These are phyloP conservation scores for Cololabis saira DNA, from an alignment of 2,113 vertebrate species.

Conservation along the genomic window DNA sequence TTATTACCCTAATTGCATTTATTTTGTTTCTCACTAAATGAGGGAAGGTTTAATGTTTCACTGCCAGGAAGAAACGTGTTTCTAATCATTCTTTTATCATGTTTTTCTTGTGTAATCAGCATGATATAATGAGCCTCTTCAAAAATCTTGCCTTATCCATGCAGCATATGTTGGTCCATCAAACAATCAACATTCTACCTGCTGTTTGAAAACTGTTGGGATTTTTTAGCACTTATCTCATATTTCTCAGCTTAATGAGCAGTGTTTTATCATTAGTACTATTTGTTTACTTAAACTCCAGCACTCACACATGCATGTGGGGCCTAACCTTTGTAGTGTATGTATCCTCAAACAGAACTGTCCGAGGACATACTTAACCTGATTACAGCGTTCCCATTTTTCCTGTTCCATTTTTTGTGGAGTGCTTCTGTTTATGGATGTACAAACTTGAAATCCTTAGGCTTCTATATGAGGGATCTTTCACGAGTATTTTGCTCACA, in stretches of 20 bases:
- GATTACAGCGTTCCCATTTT: too few relatives aligned
- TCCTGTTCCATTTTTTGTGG: too few relatives aligned
- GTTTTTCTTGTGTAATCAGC: slow-evolving; percentile 20
- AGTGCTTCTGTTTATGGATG: too few relatives aligned
- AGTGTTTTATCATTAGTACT: background rate
- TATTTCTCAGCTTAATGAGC: background rate
- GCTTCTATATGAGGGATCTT: too few relatives aligned
- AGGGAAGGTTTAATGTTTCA: slow-evolving; percentile 14
- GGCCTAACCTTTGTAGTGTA: too few relatives aligned
- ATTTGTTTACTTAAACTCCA: too few relatives aligned
- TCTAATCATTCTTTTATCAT: slow-evolving; percentile 18
- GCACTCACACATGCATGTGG: too few relatives aligned
- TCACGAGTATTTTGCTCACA: too few relatives aligned
- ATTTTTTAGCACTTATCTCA: background rate
- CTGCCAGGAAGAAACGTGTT: background rate
- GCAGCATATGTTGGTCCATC: background rate
- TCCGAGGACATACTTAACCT: too few relatives aligned
- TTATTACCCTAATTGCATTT: slow-evolving; percentile 45
- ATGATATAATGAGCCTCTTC: slow-evolving; percentile 21
- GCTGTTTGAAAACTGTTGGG: slow-evolving; percentile 1
- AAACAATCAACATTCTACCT: background rate
- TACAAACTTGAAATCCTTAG: too few relatives aligned
- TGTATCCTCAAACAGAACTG: too few relatives aligned
- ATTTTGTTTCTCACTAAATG: slow-evolving; percentile 39
- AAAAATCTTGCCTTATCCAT: background rate